Evolutionary conservation across 2,113 vertebrate species (phyloP).

Genomic region (Capra hircus): DNA sequence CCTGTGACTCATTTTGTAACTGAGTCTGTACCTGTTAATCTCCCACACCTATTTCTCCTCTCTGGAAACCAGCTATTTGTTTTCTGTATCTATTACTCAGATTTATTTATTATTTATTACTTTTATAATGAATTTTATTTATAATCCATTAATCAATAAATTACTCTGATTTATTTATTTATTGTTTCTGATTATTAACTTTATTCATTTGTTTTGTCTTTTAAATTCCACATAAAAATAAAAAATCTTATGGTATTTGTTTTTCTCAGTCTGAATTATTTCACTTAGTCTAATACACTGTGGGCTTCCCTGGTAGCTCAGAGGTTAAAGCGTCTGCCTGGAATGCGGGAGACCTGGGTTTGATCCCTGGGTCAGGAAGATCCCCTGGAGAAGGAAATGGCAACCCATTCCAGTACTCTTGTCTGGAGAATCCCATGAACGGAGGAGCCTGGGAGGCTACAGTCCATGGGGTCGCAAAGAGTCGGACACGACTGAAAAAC

Average conservation of each 20-base stretch:
- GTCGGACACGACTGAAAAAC: rapidly evolving
- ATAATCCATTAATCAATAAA: neutral
- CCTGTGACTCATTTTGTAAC: neutral
- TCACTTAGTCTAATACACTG: neutral
- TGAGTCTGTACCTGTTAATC: neutral
- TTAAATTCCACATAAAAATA: neutral
- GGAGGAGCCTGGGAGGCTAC: too few species aligned
- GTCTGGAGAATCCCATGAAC: too few species aligned
- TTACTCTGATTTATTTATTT: neutral
- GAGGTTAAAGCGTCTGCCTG: too few species aligned
- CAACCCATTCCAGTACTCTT: too few species aligned
- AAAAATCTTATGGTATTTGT: neutral
- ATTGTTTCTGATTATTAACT: neutral
- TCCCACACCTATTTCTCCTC: neutral
- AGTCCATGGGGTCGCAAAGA: too few species aligned
- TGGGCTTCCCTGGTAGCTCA: too few species aligned
- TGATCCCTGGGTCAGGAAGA: too few species aligned
- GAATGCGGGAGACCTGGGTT: too few species aligned
- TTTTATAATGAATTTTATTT: neutral
- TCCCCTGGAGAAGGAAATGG: too few species aligned
- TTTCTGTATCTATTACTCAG: neutral
- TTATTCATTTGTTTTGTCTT: neutral
- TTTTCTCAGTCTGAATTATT: neutral
- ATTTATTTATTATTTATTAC: neutral
- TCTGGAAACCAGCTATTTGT: neutral